Percentiles rank a stretch among this genome's conserved stretches.
Conservation (phyloP, 2,797 vertebrate species). For the Hybognathus amarus region DNA sequence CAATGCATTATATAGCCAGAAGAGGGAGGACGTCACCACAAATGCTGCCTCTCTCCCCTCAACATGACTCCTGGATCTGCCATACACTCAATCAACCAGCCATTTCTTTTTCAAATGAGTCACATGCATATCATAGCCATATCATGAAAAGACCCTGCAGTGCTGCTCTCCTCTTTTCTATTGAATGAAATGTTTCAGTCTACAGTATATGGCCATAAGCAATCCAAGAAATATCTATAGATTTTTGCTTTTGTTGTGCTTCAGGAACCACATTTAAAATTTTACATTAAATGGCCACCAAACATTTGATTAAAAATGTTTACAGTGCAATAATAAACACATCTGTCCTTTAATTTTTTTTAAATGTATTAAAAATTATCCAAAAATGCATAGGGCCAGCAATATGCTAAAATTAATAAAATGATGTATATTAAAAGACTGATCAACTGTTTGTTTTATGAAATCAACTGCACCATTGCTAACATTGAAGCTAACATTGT, state of each 20-base stretch:
- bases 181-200: neutral
- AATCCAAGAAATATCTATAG: neutral
- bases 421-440: neutral
- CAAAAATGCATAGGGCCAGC: neutral
- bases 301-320: neutral
- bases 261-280: neutral
- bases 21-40: constrained; percentile 46
- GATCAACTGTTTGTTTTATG: neutral
- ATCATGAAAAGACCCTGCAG: neutral
- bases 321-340: neutral
- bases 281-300: neutral
- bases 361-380: neutral
- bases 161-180: neutral
- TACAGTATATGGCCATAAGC: neutral
- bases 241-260: neutral
- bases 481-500: neutral
- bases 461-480: neutral
- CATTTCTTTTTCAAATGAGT: constrained; percentile 13
- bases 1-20: constrained; percentile 39
- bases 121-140: constrained; percentile 11
- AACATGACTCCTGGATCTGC: constrained; percentile 5
- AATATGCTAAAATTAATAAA: neutral
- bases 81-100: constrained; percentile 39
- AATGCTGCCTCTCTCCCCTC: neutral
- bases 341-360: neutral